phyloP scores from a whole-genome alignment of 2,797 vertebrate genomes.

The Intellagama lesueurii region DNA sequence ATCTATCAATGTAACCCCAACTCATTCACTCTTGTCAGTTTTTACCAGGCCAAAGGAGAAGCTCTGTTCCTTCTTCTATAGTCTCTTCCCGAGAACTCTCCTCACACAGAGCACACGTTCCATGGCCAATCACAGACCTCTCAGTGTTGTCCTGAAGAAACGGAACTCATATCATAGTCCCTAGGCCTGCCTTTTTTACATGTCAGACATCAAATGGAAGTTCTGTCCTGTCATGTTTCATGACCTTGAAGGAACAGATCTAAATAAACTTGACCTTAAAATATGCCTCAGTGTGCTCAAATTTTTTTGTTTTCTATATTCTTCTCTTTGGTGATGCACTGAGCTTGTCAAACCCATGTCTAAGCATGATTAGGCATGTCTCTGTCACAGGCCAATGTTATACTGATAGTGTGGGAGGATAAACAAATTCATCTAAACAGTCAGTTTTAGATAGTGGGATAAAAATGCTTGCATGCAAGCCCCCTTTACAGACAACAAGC shows the following conservation, averaged over 20 bases:
- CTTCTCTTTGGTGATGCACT: neutral
- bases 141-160: neutral
- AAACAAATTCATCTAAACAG: too few relatives aligned
- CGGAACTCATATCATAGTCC: neutral
- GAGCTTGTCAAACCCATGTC: neutral
- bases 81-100: too few relatives aligned
- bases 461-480: too few relatives aligned
- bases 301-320: neutral
- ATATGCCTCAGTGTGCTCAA: neutral
- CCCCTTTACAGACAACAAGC: too few relatives aligned
- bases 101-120: neutral
- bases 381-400: neutral
- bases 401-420: too few relatives aligned
- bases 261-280: neutral
- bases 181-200: too few relatives aligned
- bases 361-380: neutral
- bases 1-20: neutral
- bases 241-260: neutral
- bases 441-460: too few relatives aligned
- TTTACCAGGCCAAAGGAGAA: too few relatives aligned
- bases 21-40: neutral
- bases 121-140: neutral
- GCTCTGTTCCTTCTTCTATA: neutral
- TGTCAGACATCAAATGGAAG: neutral
- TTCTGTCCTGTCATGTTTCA: neutral